Percentiles rank a stretch among this genome's conserved stretches.
These are phyloP conservation scores for Cossypha niveicapilla DNA, from an alignment of 2,797 vertebrate genomes.

Conservation along the genomic window DNA sequence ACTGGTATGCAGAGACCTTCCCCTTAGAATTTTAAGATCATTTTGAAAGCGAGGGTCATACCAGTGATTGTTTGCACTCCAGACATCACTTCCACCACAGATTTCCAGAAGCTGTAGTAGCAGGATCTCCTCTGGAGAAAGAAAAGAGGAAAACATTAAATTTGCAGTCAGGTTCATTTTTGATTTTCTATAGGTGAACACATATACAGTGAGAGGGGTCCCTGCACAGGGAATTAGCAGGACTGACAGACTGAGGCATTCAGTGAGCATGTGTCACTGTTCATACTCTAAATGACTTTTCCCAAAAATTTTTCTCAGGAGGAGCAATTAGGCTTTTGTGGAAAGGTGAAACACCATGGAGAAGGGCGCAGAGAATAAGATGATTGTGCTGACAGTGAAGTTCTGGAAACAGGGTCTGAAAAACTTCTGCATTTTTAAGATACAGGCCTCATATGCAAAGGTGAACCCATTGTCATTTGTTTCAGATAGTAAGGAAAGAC, in stretches of 20 bases:
- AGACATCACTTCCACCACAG: background rate
- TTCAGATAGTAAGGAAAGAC: background rate
- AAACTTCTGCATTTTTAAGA: background rate
- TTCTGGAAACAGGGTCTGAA: background rate
- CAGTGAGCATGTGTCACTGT: background rate
- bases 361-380: background rate
- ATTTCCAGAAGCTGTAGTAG: background rate
- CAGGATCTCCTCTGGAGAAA: background rate
- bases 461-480: background rate
- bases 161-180: background rate
- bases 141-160: background rate
- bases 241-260: background rate
- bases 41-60: background rate
- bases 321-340: background rate
- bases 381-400: background rate
- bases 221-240: background rate
- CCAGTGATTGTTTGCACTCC: background rate
- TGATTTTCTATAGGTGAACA: background rate
- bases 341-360: background rate
- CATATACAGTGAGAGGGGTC: rapidly evolving
- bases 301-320: background rate
- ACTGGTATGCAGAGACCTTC: background rate
- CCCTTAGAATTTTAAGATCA: background rate
- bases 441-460: background rate
- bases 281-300: background rate